A percentile compares a stretch with the other conserved stretches of the same genome.
These are phyloP conservation scores for Tetramorium bicarinatum DNA, from an alignment of 2,888 invertebrate genomes.

Conservation along the genomic window DNA sequence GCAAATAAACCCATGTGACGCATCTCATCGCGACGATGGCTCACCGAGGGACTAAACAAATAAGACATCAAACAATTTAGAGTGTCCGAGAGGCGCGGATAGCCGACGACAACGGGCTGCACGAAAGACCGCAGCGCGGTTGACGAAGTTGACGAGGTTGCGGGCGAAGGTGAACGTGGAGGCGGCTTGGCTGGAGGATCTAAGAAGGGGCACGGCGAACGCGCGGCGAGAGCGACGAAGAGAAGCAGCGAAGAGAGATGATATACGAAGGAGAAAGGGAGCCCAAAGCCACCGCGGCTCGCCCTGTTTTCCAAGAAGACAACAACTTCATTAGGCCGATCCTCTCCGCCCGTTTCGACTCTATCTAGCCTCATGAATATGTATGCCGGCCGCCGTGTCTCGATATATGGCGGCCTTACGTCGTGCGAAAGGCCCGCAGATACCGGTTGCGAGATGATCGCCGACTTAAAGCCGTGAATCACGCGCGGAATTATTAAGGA, in stretches of 20 bases:
- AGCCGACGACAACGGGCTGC: conserved; percentile 68
- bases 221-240: conserved; percentile 24
- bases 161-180: conserved; percentile 66
- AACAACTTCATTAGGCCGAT: conserved; percentile 85
- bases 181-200: conserved; percentile 16
- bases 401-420: conserved; percentile 65
- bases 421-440: conserved; percentile 50
- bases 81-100: conserved; percentile 70
- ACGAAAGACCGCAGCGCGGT: conserved; percentile 63
- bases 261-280: conserved; percentile 74
- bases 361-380: conserved; percentile 83
- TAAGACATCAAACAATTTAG: conserved; percentile 85
- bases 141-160: conserved; percentile 69
- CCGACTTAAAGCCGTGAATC: conserved; percentile 60
- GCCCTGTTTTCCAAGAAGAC: conserved; percentile 84
- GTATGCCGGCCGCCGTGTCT: conserved; percentile 72
- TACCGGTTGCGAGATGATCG: conserved; percentile 60
- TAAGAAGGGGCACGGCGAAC: conserved; percentile 19
- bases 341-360: conserved; percentile 82
- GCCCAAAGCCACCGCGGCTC: conserved; percentile 78
- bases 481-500: conserved; percentile 16
- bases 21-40: conserved; percentile 65
- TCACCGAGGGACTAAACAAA: conserved; percentile 75
- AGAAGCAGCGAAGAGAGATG: conserved; percentile 62
- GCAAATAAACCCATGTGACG: conserved; percentile 82